A percentile compares a stretch with the other conserved stretches of the same genome.
phyloP scores from a whole-genome alignment of 2,888 invertebrate species.

The Marasmarcha lunaedactyla region DNA sequence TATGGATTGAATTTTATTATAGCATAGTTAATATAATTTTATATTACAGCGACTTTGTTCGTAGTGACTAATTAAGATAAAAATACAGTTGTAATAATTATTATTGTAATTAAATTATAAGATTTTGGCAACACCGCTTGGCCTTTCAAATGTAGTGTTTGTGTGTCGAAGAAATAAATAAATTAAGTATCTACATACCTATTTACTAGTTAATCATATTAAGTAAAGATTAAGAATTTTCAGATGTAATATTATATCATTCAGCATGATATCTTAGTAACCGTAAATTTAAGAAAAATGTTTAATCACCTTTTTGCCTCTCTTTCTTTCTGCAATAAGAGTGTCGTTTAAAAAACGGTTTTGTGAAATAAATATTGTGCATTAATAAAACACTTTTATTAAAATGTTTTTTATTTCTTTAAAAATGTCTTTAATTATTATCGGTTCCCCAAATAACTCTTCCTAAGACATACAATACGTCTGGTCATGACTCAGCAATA shows the following conservation, averaged over 20 bases:
- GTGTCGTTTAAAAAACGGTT: slow-evolving; percentile 66
- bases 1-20: not conserved
- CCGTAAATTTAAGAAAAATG: slow-evolving; percentile 21
- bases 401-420: slow-evolving; percentile 20
- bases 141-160: slow-evolving; percentile 63
- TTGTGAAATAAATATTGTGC: slow-evolving; percentile 62
- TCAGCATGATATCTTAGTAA: slow-evolving; percentile 15
- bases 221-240: slow-evolving; percentile 15
- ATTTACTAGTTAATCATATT: slow-evolving; percentile 4
- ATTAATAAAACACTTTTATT: slow-evolving; percentile 31
- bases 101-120: slow-evolving; percentile 14
- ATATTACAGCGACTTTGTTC: not conserved
- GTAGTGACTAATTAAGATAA: not conserved
- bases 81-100: slow-evolving; percentile 1
- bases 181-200: no score
- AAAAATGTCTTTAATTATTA: no score
- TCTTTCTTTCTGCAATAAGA: slow-evolving; percentile 60
- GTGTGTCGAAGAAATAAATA: slow-evolving; percentile 36
- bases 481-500: no score
- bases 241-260: no score
- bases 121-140: slow-evolving; percentile 68
- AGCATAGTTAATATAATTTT: slow-evolving; percentile 5
- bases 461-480: no score
- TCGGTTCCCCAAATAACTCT: no score
- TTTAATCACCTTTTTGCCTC: slow-evolving; percentile 60